Conservation (phyloP, 2,797 vertebrate species). For the Enteromius thamalakanensis region DNA sequence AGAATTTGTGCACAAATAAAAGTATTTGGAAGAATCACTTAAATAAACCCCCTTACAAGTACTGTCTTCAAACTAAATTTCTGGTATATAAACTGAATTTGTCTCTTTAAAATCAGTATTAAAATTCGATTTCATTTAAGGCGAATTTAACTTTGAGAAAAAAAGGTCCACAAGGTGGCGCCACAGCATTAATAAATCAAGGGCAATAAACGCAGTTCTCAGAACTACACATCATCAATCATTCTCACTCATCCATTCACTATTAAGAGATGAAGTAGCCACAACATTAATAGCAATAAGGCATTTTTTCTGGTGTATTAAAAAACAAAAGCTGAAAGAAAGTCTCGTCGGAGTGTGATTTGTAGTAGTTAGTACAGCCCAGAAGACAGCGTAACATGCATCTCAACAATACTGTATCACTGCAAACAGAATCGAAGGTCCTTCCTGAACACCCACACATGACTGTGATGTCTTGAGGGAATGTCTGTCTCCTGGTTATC, state of each 20-base stretch:
- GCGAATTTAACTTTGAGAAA: not conserved
- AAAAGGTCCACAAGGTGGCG: not conserved
- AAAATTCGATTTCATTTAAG: not conserved
- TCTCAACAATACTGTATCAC: constrained; percentile 15
- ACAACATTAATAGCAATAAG: constrained; percentile 1
- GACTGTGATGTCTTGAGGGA: constrained; percentile 16
- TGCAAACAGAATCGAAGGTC: constrained; percentile 12
- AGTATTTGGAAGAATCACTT: not conserved
- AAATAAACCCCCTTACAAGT: not conserved
- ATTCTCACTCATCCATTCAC: not conserved
- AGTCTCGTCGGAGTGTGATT: not conserved
- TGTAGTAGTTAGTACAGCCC: not conserved
- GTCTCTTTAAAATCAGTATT: not conserved
- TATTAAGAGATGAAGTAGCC: not conserved
- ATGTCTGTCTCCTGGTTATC: constrained; percentile 27
- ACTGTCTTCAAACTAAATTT: not conserved
- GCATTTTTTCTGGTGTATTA: not conserved
- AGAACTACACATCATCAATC: not conserved
- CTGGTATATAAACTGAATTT: not conserved
- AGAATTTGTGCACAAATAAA: not conserved
- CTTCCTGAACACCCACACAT: constrained; percentile 14
- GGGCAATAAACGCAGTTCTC: constrained; percentile 12
- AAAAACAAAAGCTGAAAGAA: not conserved
- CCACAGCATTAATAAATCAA: not conserved
- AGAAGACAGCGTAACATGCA: not conserved